phyloP scores from a whole-genome alignment of 1,140 invertebrate genomes.

The Halyomorpha halys region DNA sequence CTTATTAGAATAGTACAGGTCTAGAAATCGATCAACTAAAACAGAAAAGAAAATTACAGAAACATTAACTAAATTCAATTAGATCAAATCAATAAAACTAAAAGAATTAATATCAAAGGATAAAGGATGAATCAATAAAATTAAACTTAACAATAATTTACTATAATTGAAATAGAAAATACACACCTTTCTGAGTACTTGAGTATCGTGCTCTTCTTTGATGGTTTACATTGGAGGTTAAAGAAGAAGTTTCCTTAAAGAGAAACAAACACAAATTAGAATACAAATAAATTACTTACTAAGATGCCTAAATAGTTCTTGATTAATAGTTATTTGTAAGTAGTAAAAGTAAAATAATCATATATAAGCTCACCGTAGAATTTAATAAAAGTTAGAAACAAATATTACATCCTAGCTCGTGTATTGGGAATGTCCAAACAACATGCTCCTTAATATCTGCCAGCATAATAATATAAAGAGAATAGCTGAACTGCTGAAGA shows the following conservation, averaged over 20 bases:
- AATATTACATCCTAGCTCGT: too few relatives aligned
- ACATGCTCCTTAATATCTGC: too few relatives aligned
- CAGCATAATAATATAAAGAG: too few relatives aligned
- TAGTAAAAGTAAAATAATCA: too few relatives aligned
- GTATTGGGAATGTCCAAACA: too few relatives aligned
- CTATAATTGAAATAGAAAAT: not conserved
- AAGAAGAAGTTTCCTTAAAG: constrained; percentile 12
- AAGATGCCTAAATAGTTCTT: too few relatives aligned
- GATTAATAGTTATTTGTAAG: too few relatives aligned
- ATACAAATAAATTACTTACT: too few relatives aligned
- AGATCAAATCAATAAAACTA: not conserved
- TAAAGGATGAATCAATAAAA: not conserved
- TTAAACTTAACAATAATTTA: not conserved
- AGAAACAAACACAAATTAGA: not conserved
- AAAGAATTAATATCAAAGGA: not conserved
- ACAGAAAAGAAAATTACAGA: constrained; percentile 19
- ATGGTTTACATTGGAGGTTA: constrained; percentile 23
- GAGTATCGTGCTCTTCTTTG: constrained; percentile 17
- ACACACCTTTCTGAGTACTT: constrained; percentile 23
- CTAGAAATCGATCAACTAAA: constrained; percentile 27
- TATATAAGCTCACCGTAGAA: too few relatives aligned
- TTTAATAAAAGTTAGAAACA: too few relatives aligned
- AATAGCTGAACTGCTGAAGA: too few relatives aligned
- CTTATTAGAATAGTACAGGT: constrained; percentile 27
- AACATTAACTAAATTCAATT: not conserved